phyloP scores from a whole-genome alignment of 2,797 vertebrate species.

The Lateolabrax maculatus region DNA sequence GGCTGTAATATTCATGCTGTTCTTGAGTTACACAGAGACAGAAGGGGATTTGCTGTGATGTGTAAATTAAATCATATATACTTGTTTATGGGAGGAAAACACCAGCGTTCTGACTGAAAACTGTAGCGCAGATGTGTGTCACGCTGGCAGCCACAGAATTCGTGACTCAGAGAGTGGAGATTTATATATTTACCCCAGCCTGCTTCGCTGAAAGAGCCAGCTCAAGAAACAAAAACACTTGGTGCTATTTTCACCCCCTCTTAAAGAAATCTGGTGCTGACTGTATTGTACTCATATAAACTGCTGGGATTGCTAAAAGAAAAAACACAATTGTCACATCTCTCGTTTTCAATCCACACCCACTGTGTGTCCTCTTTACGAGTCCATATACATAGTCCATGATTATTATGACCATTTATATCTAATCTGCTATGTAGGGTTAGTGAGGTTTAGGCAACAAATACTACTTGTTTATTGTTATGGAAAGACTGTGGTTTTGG shows the following conservation, averaged over 20 bases:
- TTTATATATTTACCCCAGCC: background rate
- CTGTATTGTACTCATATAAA: background rate
- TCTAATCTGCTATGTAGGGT: background rate
- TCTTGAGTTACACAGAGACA: conserved; percentile 2
- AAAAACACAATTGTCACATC: background rate
- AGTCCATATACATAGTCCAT: background rate
- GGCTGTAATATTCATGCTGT: background rate
- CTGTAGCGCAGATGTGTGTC: background rate
- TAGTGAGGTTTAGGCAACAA: background rate
- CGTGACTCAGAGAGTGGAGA: background rate
- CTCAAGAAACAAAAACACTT: background rate
- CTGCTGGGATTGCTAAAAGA: background rate
- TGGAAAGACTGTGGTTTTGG: background rate
- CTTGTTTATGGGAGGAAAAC: conserved; percentile 8
- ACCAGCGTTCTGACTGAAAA: background rate
- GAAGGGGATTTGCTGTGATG: background rate
- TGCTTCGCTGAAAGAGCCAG: background rate
- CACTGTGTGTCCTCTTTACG: background rate
- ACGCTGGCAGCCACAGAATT: background rate
- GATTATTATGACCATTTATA: background rate
- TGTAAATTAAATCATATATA: background rate
- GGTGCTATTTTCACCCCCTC: background rate
- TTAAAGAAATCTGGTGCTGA: conserved; percentile 1
- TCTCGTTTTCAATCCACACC: background rate
- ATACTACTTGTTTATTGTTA: background rate